Evolutionary conservation across 2,797 vertebrate genomes (phyloP), one percentile per base, ranked within the genome.

Genomic region (Enteromius fasciolatus): DNA sequence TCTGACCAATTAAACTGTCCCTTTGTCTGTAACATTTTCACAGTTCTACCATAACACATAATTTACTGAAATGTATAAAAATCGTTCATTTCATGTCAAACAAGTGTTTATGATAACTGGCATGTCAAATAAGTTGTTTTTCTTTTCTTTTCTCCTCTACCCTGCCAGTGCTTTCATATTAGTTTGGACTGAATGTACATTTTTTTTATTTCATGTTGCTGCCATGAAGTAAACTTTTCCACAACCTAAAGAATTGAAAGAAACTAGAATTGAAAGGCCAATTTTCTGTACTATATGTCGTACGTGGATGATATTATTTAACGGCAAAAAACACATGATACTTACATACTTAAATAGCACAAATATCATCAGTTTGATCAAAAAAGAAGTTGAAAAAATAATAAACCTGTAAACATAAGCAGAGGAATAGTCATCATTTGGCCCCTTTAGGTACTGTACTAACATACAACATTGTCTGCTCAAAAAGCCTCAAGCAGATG

Each of bases 21-120:
- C 23, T 39, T 25, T 52, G 63, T 67, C 67, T 66, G 63, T 52
- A 52, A 78, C 31, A 12, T 4, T 67, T 52, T 31, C 31, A 78
- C 63, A 67, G 28, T 78, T 67, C 63, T 52, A 36, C 14, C 20
- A 50, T 48, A 48, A n/a, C 9, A 66, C 44, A 36, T 1, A 5
- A 78, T 25, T 52, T 50, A 78, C 20, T 1, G 20, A 78, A 52
- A 48, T 66, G 18, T 66, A 48, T 50, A 3, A 11, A 75, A 41
- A 33, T 7, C 1, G 1, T 54, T 52, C 2, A 73, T 52, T 59
- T 28, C n/a, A 76, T 3, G 14, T 63, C 39, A 44, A 28, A 63
- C 28, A 14, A 57, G 54, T 28, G 59, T 46, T 77, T 63, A 77
- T 77, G 57, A 77, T 44, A 46, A 63, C 36, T n/a, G 28, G 72